These are phyloP conservation scores for Gallinago nigripennis DNA, from an alignment of 2,797 vertebrate species.

Conservation along the genomic window DNA sequence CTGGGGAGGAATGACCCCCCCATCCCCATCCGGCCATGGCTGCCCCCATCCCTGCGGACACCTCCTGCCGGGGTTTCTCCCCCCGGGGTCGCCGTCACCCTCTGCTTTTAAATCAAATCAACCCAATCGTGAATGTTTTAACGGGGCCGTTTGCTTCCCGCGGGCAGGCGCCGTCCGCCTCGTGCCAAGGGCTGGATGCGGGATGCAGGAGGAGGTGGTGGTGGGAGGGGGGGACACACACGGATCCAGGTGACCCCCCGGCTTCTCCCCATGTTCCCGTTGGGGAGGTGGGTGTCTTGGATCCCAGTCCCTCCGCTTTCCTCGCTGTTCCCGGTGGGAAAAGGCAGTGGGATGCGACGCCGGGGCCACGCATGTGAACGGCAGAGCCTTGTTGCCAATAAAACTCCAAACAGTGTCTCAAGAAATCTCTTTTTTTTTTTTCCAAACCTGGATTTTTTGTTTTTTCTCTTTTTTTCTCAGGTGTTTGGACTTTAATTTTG, in stretches of 20 bases:
- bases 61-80: background rate
- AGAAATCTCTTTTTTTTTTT: background rate
- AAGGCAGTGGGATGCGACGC: background rate
- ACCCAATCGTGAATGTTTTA: background rate
- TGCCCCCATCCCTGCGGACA: background rate
- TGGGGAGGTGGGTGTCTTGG: background rate
- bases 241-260: fast-evolving
- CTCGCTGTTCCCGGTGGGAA: background rate
- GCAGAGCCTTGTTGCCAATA: conserved; percentile 38
- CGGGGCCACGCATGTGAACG: background rate
- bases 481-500: background rate
- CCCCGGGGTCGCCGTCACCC: fast-evolving
- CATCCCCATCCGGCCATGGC: fast-evolving
- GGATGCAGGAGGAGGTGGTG: background rate
- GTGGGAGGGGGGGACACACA: fast-evolving
- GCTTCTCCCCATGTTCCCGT: background rate
- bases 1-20: fast-evolving
- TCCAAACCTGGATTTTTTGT: conserved; percentile 3
- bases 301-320: background rate
- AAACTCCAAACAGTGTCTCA: background rate
- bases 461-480: background rate
- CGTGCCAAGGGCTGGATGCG: background rate
- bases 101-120: background rate
- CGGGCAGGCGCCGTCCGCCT: background rate
- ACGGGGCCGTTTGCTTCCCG: fast-evolving